Conservation (phyloP, 1,140 invertebrate species). For the Nasonia longicornis region DNA sequence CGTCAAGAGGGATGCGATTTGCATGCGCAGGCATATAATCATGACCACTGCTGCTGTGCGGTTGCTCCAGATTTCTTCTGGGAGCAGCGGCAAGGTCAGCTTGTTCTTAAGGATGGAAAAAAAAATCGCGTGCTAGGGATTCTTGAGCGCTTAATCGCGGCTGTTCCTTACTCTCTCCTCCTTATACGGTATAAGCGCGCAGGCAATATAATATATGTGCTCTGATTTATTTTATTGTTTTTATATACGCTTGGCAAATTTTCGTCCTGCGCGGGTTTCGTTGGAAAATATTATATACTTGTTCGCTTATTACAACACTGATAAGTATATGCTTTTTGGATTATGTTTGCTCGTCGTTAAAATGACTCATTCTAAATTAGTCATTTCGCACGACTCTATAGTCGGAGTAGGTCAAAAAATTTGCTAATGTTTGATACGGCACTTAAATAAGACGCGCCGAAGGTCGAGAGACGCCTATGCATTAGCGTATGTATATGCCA, state of each 20-base stretch:
- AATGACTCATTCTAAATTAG: background rate
- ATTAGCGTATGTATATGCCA: background rate
- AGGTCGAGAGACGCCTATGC: background rate
- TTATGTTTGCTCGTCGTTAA: background rate
- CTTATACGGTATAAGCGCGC: no score
- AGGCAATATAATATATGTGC: no score
- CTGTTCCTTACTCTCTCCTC: background rate
- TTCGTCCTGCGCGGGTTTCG: no score
- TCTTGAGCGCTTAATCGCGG: conserved; percentile 19
- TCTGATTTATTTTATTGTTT: no score
- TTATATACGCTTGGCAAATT: no score
- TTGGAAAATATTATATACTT: no score
- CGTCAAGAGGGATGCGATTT: conserved; percentile 41
- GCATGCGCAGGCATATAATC: conserved; percentile 43
- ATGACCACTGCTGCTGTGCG: conserved; percentile 33
- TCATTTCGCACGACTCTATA: background rate
- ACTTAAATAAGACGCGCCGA: background rate
- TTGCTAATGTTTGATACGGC: background rate
- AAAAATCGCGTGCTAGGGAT: conserved; percentile 9
- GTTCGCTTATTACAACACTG: no score
- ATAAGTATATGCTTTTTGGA: background rate
- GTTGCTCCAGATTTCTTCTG: conserved; percentile 50
- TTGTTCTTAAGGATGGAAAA: conserved; percentile 45
- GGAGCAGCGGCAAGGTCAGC: conserved; percentile 49
- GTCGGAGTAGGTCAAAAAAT: background rate